Evolutionary conservation across 2,797 vertebrate species (phyloP).

Genomic region (Urocyon cinereoargenteus): DNA sequence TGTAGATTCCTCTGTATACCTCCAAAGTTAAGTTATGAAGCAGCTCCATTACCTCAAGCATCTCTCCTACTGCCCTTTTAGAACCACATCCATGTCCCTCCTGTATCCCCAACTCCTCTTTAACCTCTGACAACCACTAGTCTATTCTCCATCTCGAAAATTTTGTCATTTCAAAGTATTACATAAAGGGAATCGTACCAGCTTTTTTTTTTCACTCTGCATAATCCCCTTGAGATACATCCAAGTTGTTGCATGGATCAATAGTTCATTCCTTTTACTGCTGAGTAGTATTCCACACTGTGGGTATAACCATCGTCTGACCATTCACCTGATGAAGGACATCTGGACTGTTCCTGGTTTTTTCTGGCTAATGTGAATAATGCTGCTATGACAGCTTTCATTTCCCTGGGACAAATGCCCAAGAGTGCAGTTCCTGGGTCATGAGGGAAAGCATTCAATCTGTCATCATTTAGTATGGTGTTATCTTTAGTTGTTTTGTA

Average conservation of each 20-base stretch:
- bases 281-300: background rate
- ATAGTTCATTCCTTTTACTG: background rate
- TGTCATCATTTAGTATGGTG: background rate
- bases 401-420: background rate
- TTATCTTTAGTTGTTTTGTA: background rate
- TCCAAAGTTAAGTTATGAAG: background rate
- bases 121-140: background rate
- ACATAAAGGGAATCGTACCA: background rate
- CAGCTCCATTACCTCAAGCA: background rate
- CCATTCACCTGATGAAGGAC: background rate
- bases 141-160: constrained; percentile 9
- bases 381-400: background rate
- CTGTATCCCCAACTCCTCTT: background rate
- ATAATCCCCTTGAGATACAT: background rate
- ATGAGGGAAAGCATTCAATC: background rate
- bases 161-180: constrained; percentile 14
- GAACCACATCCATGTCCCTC: background rate
- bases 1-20: background rate
- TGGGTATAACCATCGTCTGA: background rate
- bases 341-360: background rate
- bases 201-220: background rate
- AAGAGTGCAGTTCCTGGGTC: background rate
- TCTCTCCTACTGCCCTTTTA: background rate
- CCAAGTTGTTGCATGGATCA: background rate
- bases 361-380: background rate